Evolutionary conservation across 1,140 invertebrate species (phyloP).

Genomic region (Periplaneta americana): DNA sequence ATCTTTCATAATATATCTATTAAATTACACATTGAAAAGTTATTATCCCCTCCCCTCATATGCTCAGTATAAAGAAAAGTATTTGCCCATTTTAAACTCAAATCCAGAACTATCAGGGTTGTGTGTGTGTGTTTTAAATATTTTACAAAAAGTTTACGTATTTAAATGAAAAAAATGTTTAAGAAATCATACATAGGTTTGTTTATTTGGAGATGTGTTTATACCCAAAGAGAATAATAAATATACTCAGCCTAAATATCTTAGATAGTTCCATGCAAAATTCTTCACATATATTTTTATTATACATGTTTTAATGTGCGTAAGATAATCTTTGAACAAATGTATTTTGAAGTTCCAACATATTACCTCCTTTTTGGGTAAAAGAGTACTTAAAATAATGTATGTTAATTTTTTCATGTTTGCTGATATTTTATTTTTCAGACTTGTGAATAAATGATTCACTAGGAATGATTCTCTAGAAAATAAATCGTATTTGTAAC

Average conservation of each 20-base stretch:
- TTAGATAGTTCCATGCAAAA: slow-evolving; percentile 37
- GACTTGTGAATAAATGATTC: slow-evolving; percentile 39
- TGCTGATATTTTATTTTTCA: slow-evolving; percentile 37
- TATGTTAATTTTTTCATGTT: slow-evolving; percentile 37
- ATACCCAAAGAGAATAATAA: slow-evolving; percentile 23
- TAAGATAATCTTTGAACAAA: slow-evolving; percentile 35
- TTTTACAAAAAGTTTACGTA: slow-evolving; percentile 20
- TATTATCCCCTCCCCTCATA: slow-evolving; percentile 13
- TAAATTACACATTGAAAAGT: slow-evolving; percentile 15
- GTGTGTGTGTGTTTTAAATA: slow-evolving; percentile 22
- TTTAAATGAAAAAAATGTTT: slow-evolving; percentile 22
- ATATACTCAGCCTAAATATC: slow-evolving; percentile 24
- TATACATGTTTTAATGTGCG: slow-evolving; percentile 37
- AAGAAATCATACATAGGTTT: slow-evolving; percentile 22
- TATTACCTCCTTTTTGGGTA: slow-evolving; percentile 32
- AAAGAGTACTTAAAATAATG: slow-evolving; percentile 30
- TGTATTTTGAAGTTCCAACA: slow-evolving; percentile 36
- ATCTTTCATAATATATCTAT: slow-evolving; percentile 20
- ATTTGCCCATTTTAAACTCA: slow-evolving; percentile 16
- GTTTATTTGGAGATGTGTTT: slow-evolving; percentile 25
- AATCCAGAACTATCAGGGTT: slow-evolving; percentile 25
- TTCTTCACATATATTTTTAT: slow-evolving; percentile 38
- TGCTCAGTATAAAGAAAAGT: slow-evolving; percentile 21
- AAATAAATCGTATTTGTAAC: slow-evolving; percentile 26
- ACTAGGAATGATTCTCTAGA: slow-evolving; percentile 26